Evolutionary conservation across 2,888 invertebrate species (phyloP).

Genomic region (Drosophila birchii): DNA sequence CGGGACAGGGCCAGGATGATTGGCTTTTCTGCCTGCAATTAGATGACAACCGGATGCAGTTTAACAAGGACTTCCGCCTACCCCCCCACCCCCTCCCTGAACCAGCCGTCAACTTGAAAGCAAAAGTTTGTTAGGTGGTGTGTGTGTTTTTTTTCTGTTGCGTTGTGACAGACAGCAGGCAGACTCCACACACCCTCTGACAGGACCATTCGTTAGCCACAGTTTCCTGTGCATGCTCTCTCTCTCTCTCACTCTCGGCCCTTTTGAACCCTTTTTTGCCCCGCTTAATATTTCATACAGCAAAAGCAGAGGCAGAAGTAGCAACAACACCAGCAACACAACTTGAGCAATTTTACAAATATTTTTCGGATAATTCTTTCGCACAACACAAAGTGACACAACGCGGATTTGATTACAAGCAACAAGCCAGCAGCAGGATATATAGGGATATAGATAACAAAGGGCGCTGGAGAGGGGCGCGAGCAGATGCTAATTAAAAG

Average conservation of each 20-base stretch:
- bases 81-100: not conserved
- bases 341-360: conserved; percentile 73
- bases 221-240: conserved; percentile 72
- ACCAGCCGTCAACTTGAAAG: conserved; percentile 67
- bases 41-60: conserved; percentile 74
- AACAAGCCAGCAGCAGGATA: conserved; percentile 2
- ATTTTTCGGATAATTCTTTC: conserved; percentile 65
- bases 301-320: not conserved
- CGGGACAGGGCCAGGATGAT: not conserved
- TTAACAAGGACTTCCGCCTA: conserved; percentile 71
- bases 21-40: conserved; percentile 57
- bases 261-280: conserved; percentile 68
- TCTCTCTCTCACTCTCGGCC: conserved; percentile 25
- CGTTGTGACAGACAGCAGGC: conserved; percentile 30
- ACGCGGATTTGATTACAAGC: conserved; percentile 76
- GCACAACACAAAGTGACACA: conserved; percentile 65
- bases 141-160: conserved; percentile 23
- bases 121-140: conserved; percentile 68
- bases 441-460: conserved; percentile 20
- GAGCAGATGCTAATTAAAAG: conserved; percentile 71
- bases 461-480: not conserved
- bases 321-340: conserved; percentile 8
- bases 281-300: conserved; percentile 43
- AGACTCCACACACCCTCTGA: conserved; percentile 6
- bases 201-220: conserved; percentile 65